Base-by-base conservation (phyloP, 2,797 vertebrate species). In the Lagocephalus sceleratus region DNA sequence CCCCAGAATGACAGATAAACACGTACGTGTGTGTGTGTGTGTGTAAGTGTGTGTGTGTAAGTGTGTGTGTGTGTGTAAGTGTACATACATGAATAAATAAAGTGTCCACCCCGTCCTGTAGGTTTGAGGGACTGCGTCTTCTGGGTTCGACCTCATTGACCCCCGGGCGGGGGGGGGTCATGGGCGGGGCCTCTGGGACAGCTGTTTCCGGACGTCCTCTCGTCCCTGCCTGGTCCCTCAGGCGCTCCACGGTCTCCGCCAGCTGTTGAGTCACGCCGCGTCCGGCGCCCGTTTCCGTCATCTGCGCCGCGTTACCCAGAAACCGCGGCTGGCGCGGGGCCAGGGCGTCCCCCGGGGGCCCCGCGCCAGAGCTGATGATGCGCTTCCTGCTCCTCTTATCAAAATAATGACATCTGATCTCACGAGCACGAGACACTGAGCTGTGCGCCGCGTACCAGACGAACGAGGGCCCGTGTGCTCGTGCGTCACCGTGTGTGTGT, bases 231-330 rank as follows among this genome's bases (percentile, higher is more conserved):
- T 29, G 49, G 43, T 67, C 64, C 56, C 32, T 0, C 50, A 20
- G 52, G 23, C 38, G 64, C 12, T 19, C 29, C 50, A 56, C 53
- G 49, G 42, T 48, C 68, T 52, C 58, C 83, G 80, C 64, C 76
- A 75, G 73, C 68, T 57, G 35, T 64, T 41, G 52, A 74, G 20
- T 51, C 49, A 39, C 49, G 75, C 64, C 20, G 10, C 29, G 51
- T 21, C 57, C 73, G 67, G 71, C 46, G 50, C 71, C 57, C 68
- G 68, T 75, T 59, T 48, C 23, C 47, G 22, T 75, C 79, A 76
- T 83, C 78, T 84, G 76, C 53, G 65, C 77, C 52, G 64, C 51
- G 78, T 87, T 81, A 81, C 73, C 73, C 75, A 76, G 55, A 78
- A 72, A 1, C 60, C 68, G 57, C 52, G 62, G 66, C 75, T 39